Percentiles rank a stretch among this genome's conserved stretches.
These are phyloP conservation scores for Eueremaeus valkanovi DNA, from an alignment of 2,888 invertebrate genomes.

Conservation along the genomic window DNA sequence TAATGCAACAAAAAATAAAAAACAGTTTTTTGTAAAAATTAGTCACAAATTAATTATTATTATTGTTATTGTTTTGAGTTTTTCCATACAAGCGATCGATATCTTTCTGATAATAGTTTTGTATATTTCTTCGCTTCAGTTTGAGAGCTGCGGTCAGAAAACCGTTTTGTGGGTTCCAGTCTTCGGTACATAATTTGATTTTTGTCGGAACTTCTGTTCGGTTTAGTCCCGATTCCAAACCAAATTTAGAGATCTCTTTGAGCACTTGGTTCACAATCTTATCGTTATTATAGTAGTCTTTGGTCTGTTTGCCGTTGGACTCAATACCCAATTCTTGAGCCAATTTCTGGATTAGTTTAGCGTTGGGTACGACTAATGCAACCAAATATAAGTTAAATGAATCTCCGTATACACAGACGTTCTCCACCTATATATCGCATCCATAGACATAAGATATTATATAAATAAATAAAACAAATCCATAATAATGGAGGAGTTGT, in stretches of 20 bases:
- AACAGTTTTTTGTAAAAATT: too few species aligned
- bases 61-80: too few species aligned
- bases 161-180: constrained; percentile 57
- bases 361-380: constrained; percentile 44
- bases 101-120: constrained; percentile 53
- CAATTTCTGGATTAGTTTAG: not conserved
- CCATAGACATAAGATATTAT: too few species aligned
- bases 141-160: constrained; percentile 59
- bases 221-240: constrained; percentile 62
- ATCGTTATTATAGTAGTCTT: constrained; percentile 39
- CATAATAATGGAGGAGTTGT: too few species aligned
- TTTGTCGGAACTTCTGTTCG: constrained; percentile 47
- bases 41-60: too few species aligned
- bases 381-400: constrained; percentile 40
- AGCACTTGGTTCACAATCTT: constrained; percentile 65
- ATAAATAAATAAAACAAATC: too few species aligned
- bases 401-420: constrained; percentile 42
- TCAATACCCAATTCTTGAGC: not conserved
- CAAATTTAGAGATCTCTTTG: constrained; percentile 74
- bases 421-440: constrained; percentile 52
- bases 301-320: not conserved
- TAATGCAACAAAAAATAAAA: too few species aligned
- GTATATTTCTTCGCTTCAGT: constrained; percentile 56
- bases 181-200: constrained; percentile 54
- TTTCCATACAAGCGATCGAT: constrained; percentile 53